Conservation (phyloP, 1,140 invertebrate species). For the Papilio polytes region DNA sequence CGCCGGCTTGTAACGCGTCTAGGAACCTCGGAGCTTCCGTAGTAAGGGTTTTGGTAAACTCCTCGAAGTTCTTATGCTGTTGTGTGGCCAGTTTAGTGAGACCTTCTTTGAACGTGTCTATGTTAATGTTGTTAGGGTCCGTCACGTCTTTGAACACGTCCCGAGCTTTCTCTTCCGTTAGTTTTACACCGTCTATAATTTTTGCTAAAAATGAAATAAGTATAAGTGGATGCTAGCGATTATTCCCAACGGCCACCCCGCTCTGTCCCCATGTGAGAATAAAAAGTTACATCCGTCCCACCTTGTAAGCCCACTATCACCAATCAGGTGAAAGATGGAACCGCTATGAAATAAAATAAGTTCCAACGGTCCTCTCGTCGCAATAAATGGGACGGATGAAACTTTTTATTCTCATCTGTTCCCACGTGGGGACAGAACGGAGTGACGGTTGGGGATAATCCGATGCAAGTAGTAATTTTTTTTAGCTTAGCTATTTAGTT, state of each 20-base stretch:
- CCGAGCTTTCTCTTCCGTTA: slow-evolving; percentile 52
- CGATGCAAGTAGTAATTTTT: neutral
- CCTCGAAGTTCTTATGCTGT: slow-evolving; percentile 54
- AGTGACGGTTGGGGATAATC: too few species aligned
- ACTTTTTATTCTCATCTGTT: too few species aligned
- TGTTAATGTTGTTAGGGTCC: slow-evolving; percentile 49
- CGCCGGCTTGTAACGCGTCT: slow-evolving; percentile 46
- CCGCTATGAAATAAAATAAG: too few species aligned
- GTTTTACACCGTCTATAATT: slow-evolving; percentile 56
- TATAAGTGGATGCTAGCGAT: neutral
- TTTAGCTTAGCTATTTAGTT: neutral
- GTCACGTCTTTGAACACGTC: slow-evolving; percentile 53
- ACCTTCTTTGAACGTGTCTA: slow-evolving; percentile 58
- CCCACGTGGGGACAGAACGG: too few species aligned
- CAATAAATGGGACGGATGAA: too few species aligned
- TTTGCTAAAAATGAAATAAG: slow-evolving; percentile 51
- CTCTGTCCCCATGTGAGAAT: too few species aligned
- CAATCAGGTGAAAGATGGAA: too few species aligned
- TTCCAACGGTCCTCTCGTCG: too few species aligned
- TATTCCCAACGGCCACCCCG: too few species aligned
- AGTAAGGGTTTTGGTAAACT: slow-evolving; percentile 49
- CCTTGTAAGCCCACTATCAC: too few species aligned
- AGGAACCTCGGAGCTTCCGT: slow-evolving; percentile 51
- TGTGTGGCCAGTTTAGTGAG: slow-evolving; percentile 53
- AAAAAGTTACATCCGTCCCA: too few species aligned